These are phyloP conservation scores for Anniella stebbinsi DNA, from an alignment of 2,797 vertebrate species.

Conservation along the genomic window DNA sequence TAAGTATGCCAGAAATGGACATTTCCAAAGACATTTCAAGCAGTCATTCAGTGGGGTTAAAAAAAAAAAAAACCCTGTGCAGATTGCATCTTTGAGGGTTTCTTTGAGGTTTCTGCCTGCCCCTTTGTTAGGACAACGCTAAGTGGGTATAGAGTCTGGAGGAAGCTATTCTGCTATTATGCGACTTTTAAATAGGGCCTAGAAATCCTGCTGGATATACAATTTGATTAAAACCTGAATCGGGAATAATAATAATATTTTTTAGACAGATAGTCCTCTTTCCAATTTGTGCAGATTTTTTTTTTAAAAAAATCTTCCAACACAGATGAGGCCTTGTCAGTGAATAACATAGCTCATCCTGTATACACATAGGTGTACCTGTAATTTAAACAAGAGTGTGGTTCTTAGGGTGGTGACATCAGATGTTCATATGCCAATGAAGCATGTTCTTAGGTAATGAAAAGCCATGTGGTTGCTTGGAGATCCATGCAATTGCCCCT, in stretches of 20 bases:
- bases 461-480: not conserved
- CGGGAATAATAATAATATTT: constrained; percentile 6
- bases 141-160: constrained; percentile 67
- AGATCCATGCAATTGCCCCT: not conserved
- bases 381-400: constrained; percentile 2
- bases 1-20: constrained; percentile 71
- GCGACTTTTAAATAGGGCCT: constrained; percentile 74
- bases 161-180: constrained; percentile 70
- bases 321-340: constrained; percentile 15
- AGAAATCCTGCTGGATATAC: constrained; percentile 69
- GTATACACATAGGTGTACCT: not conserved
- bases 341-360: constrained; percentile 4
- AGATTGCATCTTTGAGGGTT: constrained; percentile 66
- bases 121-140: constrained; percentile 67
- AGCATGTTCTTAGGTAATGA: not conserved
- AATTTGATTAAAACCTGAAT: constrained; percentile 77
- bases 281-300: constrained; percentile 8
- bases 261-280: constrained; percentile 45
- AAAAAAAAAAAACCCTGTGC: constrained; percentile 75
- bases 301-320: not conserved
- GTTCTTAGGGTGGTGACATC: not conserved
- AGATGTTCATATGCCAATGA: not conserved
- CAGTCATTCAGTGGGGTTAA: constrained; percentile 65
- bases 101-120: constrained; percentile 67
- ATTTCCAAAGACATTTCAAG: constrained; percentile 66